These are phyloP conservation scores for Lysandra bellargus DNA, from an alignment of 2,888 invertebrate species.

Conservation along the genomic window DNA sequence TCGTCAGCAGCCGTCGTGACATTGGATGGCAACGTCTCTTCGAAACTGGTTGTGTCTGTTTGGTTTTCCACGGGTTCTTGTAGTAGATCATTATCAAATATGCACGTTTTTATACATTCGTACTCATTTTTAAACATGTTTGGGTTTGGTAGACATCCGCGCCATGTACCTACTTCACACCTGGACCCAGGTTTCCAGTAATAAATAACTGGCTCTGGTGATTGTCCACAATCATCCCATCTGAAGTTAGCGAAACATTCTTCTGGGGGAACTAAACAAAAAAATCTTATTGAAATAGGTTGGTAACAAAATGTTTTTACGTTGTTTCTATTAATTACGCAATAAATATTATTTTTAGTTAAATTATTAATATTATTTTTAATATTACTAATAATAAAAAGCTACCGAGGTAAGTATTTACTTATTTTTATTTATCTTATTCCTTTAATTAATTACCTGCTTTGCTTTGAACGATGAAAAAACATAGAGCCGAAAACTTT, in stretches of 20 bases:
- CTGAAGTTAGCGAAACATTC: slow-evolving; percentile 59
- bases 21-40: not conserved
- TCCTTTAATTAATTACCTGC: not conserved
- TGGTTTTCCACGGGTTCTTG: slow-evolving; percentile 22
- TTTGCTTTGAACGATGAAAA: not conserved
- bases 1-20: not conserved
- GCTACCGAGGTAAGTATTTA: too few relatives aligned
- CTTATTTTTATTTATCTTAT: too few relatives aligned
- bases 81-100: slow-evolving; percentile 55
- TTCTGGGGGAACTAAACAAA: slow-evolving; percentile 56
- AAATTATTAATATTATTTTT: too few relatives aligned
- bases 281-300: not conserved
- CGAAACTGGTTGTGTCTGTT: not conserved
- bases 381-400: too few relatives aligned
- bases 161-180: slow-evolving; percentile 69
- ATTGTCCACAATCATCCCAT: slow-evolving; percentile 64
- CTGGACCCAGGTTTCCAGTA: slow-evolving; percentile 69
- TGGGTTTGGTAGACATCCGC: slow-evolving; percentile 64
- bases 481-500: slow-evolving; percentile 1
- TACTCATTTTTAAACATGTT: slow-evolving; percentile 71
- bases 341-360: not conserved
- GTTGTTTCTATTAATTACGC: too few relatives aligned
- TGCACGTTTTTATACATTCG: slow-evolving; percentile 65
- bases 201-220: slow-evolving; percentile 60
- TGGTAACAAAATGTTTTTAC: not conserved